A percentile compares a stretch with the other conserved stretches of the same genome.
phyloP scores from a whole-genome alignment of 2,888 invertebrate genomes.

The Lycia hirtaria region DNA sequence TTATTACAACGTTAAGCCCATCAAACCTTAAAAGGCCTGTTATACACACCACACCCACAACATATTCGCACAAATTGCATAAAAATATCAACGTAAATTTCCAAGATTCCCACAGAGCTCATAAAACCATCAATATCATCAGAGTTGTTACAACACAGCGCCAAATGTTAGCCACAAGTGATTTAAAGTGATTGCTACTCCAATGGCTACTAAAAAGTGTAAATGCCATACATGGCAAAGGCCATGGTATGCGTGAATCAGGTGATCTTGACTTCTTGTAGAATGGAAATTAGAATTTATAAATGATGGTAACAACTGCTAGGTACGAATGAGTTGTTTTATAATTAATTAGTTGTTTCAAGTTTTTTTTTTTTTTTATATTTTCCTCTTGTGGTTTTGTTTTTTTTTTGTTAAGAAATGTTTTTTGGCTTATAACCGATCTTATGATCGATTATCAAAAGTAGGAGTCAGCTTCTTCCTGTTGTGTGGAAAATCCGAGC shows the following conservation, averaged over 20 bases:
- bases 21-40: slow-evolving; percentile 3
- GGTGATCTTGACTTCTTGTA: slow-evolving; percentile 8
- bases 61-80: slow-evolving; percentile 14
- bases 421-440: too few relatives aligned
- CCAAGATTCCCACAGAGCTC: slow-evolving; percentile 34
- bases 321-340: not conserved
- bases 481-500: too few relatives aligned
- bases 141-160: slow-evolving; percentile 27
- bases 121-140: slow-evolving; percentile 39
- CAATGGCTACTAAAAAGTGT: slow-evolving; percentile 35
- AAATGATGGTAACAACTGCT: slow-evolving; percentile 11
- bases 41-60: slow-evolving; percentile 8
- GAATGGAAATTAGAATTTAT: slow-evolving; percentile 6
- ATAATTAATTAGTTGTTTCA: not conserved
- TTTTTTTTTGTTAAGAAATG: too few relatives aligned
- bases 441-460: too few relatives aligned
- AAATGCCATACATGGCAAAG: slow-evolving; percentile 35
- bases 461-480: too few relatives aligned
- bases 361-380: not conserved
- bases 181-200: slow-evolving; percentile 41
- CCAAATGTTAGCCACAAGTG: slow-evolving; percentile 34
- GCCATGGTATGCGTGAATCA: slow-evolving; percentile 34
- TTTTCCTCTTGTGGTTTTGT: too few relatives aligned
- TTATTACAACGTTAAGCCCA: slow-evolving; percentile 7
- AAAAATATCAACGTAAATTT: slow-evolving; percentile 12